Base-by-base conservation (phyloP, 2,113 vertebrate species). In the Protomyctophum bolini region DNA sequence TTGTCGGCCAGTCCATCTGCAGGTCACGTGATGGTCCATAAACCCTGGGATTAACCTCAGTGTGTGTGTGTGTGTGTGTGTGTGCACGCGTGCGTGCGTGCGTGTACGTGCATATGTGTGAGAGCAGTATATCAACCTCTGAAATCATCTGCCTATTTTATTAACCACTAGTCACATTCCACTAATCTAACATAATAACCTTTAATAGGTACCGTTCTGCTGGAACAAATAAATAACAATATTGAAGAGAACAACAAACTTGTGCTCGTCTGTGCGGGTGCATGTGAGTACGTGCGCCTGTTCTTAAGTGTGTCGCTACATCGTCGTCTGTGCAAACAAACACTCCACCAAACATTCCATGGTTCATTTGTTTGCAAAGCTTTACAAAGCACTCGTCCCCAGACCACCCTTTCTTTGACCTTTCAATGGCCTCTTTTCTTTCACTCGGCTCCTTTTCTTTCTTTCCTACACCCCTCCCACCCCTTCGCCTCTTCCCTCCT, bases 141-240 rank as follows among this genome's bases (percentile, higher is more conserved):
- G 81, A 41, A 41, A 84, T 92, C 88, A 91, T 90, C 90, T 89
- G 90, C 82, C 83, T 77, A 81, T 86, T 90, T 90, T 88, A 89
- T 92, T 91, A 92, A 91, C 90, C 87, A 83, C 87, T 21, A 21
- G 21, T 90, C 86, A 88, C 79, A 91, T 88, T 89, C 88, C 87
- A 81, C 86, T 91, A 93, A 92, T 92, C 89, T 90, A 83, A 75
- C 72, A 69, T 86, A 93, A 93, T 92, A 88, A 80, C 49, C 76
- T 88, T 91, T 88, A 75, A 87, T 88, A 90, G 86, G 84, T 75
- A 89, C 77, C 76, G 78, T 86, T 84, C 79, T 84, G 78, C 63
- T 62, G 33, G 5, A 60, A 48, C 69, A 48, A 41, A 48, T 5
- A n/a, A 54, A 45, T 14, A 46, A 47, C 41, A 62, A 56, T 75